Percentiles rank a stretch among this genome's conserved stretches.
phyloP scores from a whole-genome alignment of 1,140 invertebrate genomes.

The Neocloeon triangulifer region DNA sequence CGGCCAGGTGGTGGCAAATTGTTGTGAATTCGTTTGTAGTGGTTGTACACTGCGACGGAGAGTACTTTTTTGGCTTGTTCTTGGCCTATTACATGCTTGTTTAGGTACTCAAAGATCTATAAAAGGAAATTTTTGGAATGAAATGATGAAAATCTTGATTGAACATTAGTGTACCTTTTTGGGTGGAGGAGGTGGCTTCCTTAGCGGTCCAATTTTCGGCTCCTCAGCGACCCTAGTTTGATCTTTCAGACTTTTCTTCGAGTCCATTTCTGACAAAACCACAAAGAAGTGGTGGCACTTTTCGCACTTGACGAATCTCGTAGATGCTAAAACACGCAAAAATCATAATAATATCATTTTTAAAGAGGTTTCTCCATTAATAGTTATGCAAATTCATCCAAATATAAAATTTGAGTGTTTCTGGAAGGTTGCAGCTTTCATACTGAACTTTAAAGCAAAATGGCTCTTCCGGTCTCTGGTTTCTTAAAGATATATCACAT shows the following conservation, averaged over 20 bases:
- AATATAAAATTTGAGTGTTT: no score
- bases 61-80: conserved; percentile 96
- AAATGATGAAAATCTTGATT: no score
- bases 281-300: conserved; percentile 97
- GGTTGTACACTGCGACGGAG: conserved; percentile 95
- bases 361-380: no score
- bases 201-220: conserved; percentile 33
- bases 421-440: no score
- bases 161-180: conserved; percentile 45
- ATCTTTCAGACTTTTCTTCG: conserved; percentile 63
- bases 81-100: conserved; percentile 94
- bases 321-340: conserved; percentile 34
- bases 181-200: conserved; percentile 72
- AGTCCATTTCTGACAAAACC: conserved; percentile 80
- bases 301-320: conserved; percentile 91
- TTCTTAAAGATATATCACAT: no score
- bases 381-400: background rate
- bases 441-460: background rate
- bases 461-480: background rate
- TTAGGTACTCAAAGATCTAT: conserved; percentile 88
- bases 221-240: conserved; percentile 30
- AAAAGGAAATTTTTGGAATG: conserved; percentile 12
- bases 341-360: conserved; percentile 6
- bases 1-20: conserved; percentile 46
- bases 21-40: conserved; percentile 94